Conservation (phyloP, 2,888 invertebrate genomes). For the Drosophila quinaria region DNA sequence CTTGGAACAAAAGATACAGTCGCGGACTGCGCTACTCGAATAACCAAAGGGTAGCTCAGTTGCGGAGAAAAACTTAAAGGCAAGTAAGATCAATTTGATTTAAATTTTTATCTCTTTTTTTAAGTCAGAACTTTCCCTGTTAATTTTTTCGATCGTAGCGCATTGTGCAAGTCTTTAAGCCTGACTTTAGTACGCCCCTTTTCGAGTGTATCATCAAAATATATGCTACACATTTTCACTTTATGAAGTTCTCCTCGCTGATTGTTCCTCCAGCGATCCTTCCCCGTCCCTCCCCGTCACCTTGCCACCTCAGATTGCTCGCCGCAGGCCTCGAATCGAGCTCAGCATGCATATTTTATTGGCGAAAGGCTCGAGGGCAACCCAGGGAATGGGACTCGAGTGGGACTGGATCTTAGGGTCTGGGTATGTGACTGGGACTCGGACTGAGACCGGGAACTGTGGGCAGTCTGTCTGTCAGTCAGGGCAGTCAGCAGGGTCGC, state of each 20-base stretch:
- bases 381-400: conserved; percentile 35
- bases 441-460: conserved; percentile 34
- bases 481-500: conserved; percentile 56
- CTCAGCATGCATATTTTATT: conserved; percentile 77
- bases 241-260: conserved; percentile 67
- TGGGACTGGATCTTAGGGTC: conserved; percentile 37
- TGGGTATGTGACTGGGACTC: conserved; percentile 33
- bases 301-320: conserved; percentile 18
- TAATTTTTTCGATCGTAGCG: neutral
- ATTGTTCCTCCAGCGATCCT: conserved; percentile 30
- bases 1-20: conserved; percentile 59
- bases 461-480: conserved; percentile 59
- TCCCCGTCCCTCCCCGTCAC: neutral
- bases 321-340: conserved; percentile 62
- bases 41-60: conserved; percentile 14
- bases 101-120: no score
- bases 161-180: neutral
- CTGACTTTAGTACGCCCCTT: conserved; percentile 1
- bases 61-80: neutral
- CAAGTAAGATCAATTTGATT: neutral
- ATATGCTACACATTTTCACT: conserved; percentile 78
- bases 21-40: conserved; percentile 41
- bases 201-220: conserved; percentile 52
- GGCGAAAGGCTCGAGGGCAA: conserved; percentile 64
- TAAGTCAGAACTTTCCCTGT: neutral